Conservation (phyloP, 2,888 invertebrate genomes). For the Caenorhabditis virilis region DNA sequence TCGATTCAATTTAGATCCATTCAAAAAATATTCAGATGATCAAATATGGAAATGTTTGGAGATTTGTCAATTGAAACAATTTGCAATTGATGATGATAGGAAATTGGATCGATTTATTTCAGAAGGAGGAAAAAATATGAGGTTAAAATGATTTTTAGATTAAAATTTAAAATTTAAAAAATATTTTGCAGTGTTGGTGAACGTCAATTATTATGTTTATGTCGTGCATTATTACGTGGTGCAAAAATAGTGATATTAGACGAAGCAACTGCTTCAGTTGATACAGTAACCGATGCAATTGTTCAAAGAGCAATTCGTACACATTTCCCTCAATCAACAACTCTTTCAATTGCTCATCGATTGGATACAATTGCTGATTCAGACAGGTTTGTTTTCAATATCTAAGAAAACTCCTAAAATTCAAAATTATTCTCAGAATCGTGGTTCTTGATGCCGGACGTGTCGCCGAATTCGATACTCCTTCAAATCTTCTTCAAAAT, state of each 20-base stretch:
- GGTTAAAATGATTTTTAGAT: conserved; percentile 56
- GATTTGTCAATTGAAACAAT: conserved; percentile 84
- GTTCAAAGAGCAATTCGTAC: conserved; percentile 75
- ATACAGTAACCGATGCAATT: conserved; percentile 58
- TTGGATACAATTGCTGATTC: conserved; percentile 90
- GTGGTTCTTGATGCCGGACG: conserved; percentile 70
- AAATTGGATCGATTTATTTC: conserved; percentile 82
- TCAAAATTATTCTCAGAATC: conserved; percentile 64
- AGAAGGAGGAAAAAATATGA: conserved; percentile 87
- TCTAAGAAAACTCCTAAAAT: background rate
- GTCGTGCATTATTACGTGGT: conserved; percentile 70
- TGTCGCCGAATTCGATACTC: conserved; percentile 70
- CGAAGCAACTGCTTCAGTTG: conserved; percentile 72
- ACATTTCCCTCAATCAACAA: conserved; percentile 80
- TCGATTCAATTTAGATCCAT: conserved; percentile 90
- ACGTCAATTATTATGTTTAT: conserved; percentile 72
- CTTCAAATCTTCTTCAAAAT: conserved; percentile 68
- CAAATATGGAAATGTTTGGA: conserved; percentile 86
- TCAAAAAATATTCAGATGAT: conserved; percentile 79
- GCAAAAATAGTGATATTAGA: conserved; percentile 73
- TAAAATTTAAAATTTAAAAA: background rate
- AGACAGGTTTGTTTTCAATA: conserved; percentile 70
- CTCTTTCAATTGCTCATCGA: conserved; percentile 78
- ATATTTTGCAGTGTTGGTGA: conserved; percentile 71
- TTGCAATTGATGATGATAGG: conserved; percentile 78